Conservation (phyloP, 2,888 invertebrate species). For the Thysanoteuthis rhombus region DNA sequence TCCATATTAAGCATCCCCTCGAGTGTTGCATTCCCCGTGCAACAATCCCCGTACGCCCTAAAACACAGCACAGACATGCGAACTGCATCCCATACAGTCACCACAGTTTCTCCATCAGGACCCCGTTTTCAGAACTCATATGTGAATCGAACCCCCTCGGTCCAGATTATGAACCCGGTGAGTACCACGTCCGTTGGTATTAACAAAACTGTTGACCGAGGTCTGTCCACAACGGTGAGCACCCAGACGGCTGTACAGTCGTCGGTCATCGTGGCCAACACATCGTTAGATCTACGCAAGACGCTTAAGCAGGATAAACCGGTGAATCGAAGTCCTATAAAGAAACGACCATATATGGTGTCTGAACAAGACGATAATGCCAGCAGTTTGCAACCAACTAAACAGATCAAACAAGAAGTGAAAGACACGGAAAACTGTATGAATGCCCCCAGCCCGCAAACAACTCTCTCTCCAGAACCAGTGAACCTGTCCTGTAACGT, state of each 20-base stretch:
- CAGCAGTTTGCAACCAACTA: constrained; percentile 33
- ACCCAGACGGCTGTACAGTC: constrained; percentile 33
- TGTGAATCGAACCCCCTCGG: constrained; percentile 18
- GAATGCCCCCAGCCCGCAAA: background rate
- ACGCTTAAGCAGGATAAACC: constrained; percentile 50
- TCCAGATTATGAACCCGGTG: constrained; percentile 27
- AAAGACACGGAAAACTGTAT: background rate
- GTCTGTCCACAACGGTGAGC: constrained; percentile 27
- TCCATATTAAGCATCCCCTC: constrained; percentile 36
- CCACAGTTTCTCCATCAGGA: constrained; percentile 17
- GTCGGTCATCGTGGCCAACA: constrained; percentile 58
- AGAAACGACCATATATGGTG: constrained; percentile 63
- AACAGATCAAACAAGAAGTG: constrained; percentile 31
- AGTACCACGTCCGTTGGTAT: constrained; percentile 15
- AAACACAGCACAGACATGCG: constrained; percentile 20
- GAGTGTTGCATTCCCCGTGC: constrained; percentile 32
- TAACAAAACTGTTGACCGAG: constrained; percentile 23
- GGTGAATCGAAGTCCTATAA: constrained; percentile 62
- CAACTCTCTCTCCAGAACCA: constrained; percentile 1
- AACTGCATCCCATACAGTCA: background rate
- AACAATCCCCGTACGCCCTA: constrained; percentile 20
- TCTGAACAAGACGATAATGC: constrained; percentile 34
- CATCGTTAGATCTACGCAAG: constrained; percentile 59
- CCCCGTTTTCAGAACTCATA: constrained; percentile 30
- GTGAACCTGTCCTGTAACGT: constrained; percentile 28